phyloP scores from a whole-genome alignment of 35 echinoderm and acorn worm species.

The Acanthaster planci region DNA sequence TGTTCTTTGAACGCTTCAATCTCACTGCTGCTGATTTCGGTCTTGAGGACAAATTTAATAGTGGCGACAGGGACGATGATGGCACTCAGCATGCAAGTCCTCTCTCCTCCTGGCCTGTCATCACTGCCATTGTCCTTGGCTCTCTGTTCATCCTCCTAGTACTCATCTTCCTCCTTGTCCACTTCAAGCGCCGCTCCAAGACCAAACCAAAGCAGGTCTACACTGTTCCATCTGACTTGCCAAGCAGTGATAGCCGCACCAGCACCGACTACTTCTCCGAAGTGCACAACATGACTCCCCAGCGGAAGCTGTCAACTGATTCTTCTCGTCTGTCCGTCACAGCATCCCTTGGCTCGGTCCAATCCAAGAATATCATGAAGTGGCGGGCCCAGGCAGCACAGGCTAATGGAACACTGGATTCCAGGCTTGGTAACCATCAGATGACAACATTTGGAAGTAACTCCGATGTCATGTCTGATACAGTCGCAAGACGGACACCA shows the following conservation, averaged over 20 bases:
- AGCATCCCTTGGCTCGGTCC: conserved; percentile 64
- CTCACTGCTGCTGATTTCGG: conserved; percentile 61
- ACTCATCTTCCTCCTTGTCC: conserved; percentile 76
- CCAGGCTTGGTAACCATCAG: conserved; percentile 76
- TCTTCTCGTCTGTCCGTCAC: conserved; percentile 51
- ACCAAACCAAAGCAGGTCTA: conserved; percentile 26
- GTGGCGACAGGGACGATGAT: neutral
- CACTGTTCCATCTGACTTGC: neutral
- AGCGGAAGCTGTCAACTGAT: conserved; percentile 40
- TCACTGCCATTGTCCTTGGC: conserved; percentile 77
- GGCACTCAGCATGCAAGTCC: conserved; percentile 39
- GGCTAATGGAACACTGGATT: conserved; percentile 47
- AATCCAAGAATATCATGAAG: conserved; percentile 93
- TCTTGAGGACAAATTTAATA: neutral
- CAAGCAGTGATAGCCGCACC: neutral
- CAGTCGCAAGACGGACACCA: conserved; percentile 53
- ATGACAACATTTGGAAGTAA: conserved; percentile 92
- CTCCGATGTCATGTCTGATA: conserved; percentile 77
- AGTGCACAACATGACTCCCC: neutral
- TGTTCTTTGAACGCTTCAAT: conserved; percentile 72
- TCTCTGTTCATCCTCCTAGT: conserved; percentile 71
- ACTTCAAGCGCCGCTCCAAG: conserved; percentile 64
- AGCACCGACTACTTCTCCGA: conserved; percentile 18
- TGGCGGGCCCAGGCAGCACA: conserved; percentile 67
- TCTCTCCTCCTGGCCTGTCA: conserved; percentile 58